These are phyloP conservation scores for Linyphia triangularis DNA, from an alignment of 2,888 invertebrate species.

Conservation along the genomic window DNA sequence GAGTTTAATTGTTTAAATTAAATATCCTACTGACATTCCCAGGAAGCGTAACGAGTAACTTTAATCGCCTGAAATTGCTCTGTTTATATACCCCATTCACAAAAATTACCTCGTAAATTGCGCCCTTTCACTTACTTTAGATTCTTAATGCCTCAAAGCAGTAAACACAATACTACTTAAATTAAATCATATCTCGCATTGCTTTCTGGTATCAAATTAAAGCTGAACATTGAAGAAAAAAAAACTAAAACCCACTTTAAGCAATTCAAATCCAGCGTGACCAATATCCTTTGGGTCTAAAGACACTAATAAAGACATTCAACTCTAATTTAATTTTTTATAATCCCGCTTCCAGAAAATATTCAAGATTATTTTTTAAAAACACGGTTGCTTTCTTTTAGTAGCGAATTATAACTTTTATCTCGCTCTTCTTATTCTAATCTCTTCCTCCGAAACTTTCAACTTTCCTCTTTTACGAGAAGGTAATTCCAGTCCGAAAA, in stretches of 20 bases:
- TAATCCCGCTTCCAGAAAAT: background rate
- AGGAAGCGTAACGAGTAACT: background rate
- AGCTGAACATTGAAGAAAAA: background rate
- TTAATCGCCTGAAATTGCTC: background rate
- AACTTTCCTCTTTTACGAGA: background rate
- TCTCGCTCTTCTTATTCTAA: constrained; percentile 4
- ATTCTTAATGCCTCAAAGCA: background rate
- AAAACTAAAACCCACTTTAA: background rate
- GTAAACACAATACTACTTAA: background rate
- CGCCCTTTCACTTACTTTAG: background rate
- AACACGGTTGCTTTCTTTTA: background rate
- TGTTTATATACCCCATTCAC: background rate
- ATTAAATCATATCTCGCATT: background rate
- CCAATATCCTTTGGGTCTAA: background rate
- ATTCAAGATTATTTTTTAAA: background rate
- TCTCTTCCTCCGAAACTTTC: background rate
- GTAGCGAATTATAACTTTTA: background rate
- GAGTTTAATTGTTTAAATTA: background rate
- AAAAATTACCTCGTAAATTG: background rate
- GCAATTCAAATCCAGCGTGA: background rate
- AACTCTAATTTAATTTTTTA: background rate
- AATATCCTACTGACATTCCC: background rate
- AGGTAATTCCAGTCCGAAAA: background rate
- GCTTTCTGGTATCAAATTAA: background rate
- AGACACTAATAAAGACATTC: background rate